A percentile compares a stretch with the other conserved stretches of the same genome.
Conservation (phyloP, 2,113 vertebrate species). For the Macroglossus sobrinus region DNA sequence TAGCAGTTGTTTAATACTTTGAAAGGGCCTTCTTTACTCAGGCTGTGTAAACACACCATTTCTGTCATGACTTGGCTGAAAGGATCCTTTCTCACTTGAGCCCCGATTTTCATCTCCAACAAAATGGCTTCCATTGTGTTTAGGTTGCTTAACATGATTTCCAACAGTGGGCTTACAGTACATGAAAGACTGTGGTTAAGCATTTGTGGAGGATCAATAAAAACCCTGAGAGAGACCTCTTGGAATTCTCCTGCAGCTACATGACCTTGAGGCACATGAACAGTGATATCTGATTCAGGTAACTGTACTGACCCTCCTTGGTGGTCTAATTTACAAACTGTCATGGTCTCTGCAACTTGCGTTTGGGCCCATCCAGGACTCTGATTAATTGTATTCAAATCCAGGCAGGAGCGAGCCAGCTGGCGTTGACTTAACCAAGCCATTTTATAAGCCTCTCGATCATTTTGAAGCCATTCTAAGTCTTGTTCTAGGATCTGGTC, state of each 20-base stretch:
- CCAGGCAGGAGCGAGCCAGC: slow-evolving; percentile 92
- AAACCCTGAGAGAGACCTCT: slow-evolving; percentile 90
- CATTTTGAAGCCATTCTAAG: slow-evolving; percentile 89
- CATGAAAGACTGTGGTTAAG: slow-evolving; percentile 92
- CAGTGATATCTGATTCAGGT: slow-evolving; percentile 88
- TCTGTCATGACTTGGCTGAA: slow-evolving; percentile 94
- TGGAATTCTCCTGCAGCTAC: slow-evolving; percentile 90
- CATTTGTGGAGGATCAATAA: slow-evolving; percentile 89
- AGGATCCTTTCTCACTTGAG: slow-evolving; percentile 90
- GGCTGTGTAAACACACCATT: slow-evolving; percentile 87
- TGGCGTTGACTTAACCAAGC: slow-evolving; percentile 96
- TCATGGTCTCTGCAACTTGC: slow-evolving; percentile 88
- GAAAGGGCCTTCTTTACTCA: slow-evolving; percentile 91
- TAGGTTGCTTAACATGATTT: slow-evolving; percentile 91
- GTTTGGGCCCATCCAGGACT: slow-evolving; percentile 97
- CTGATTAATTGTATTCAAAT: slow-evolving; percentile 91
- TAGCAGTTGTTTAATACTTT: slow-evolving; percentile 87
- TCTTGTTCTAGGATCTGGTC: slow-evolving; percentile 83
- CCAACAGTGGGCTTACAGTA: slow-evolving; percentile 92
- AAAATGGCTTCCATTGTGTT: slow-evolving; percentile 87
- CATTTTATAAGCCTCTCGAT: slow-evolving; percentile 95
- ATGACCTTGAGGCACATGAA: slow-evolving; percentile 91
- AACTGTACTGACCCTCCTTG: slow-evolving; percentile 91
- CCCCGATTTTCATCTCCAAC: slow-evolving; percentile 91
- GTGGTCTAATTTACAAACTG: slow-evolving; percentile 88